Evolutionary conservation across 2,888 invertebrate species (phyloP).

Genomic region (Syrista parreyssii): DNA sequence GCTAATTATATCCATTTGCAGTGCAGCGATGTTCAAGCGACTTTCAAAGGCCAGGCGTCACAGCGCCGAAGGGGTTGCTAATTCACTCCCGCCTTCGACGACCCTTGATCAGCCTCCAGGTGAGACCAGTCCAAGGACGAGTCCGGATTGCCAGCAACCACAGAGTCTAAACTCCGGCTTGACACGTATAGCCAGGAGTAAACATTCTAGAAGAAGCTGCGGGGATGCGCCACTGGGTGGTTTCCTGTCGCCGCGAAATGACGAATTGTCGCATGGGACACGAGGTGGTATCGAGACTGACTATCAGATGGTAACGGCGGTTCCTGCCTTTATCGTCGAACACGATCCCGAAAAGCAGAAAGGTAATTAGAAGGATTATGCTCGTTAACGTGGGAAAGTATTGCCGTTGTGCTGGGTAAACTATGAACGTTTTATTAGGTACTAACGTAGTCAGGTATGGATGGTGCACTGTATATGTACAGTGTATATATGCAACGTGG

Average conservation of each 20-base stretch:
- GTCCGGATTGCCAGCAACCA: slow-evolving; percentile 26
- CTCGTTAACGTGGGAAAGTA: neutral
- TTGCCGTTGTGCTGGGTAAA: neutral
- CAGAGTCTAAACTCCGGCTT: slow-evolving; percentile 41
- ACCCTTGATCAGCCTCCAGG: slow-evolving; percentile 49
- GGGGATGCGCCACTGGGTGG: slow-evolving; percentile 12
- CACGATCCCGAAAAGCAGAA: slow-evolving; percentile 73
- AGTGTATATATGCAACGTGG: no score
- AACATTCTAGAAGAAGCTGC: slow-evolving; percentile 57
- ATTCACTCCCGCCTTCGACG: slow-evolving; percentile 50
- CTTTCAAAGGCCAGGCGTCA: slow-evolving; percentile 75
- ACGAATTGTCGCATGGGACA: slow-evolving; percentile 29
- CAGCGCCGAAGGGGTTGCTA: slow-evolving; percentile 72
- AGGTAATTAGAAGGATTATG: slow-evolving; percentile 57
- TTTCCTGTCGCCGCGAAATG: slow-evolving; percentile 31
- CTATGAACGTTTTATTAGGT: neutral
- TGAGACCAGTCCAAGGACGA: slow-evolving; percentile 31
- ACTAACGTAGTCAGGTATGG: neutral
- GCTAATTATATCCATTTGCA: neutral
- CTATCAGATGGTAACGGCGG: slow-evolving; percentile 81
- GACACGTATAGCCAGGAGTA: slow-evolving; percentile 53
- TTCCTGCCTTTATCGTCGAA: slow-evolving; percentile 82
- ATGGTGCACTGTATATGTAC: neutral
- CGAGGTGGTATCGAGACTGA: slow-evolving; percentile 62
- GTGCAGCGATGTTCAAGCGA: slow-evolving; percentile 68